Conservation (phyloP, 1,140 invertebrate genomes). For the Manduca sexta region DNA sequence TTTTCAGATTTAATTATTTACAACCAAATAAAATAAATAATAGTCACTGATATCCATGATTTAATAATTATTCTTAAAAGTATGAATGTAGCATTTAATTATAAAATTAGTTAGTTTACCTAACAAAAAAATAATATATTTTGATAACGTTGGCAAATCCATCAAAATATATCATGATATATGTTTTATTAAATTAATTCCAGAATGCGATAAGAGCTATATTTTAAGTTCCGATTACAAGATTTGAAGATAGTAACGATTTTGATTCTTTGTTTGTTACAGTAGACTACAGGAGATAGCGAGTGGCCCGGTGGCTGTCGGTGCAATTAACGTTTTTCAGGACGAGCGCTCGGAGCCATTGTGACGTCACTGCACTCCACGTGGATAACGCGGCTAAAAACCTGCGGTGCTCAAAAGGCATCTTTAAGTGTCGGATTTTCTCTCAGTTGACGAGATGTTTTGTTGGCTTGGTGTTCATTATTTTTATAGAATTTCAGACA, state of each 20-base stretch:
- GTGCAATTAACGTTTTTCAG: constrained; percentile 53
- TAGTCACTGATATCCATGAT: no score
- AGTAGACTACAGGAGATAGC: constrained; percentile 25
- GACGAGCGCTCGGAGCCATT: constrained; percentile 31
- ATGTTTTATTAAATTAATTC: no score
- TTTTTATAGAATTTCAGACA: no score
- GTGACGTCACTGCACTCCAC: constrained; percentile 31
- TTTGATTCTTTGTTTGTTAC: constrained; percentile 20
- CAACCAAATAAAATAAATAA: no score
- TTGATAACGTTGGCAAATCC: no score
- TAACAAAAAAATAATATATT: no score
- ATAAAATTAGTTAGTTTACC: no score
- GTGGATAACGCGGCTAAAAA: constrained; percentile 28
- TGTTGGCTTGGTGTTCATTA: not conserved
- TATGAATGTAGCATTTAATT: no score
- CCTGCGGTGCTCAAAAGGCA: constrained; percentile 26
- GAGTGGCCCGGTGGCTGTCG: constrained; percentile 20
- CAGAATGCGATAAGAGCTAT: not conserved
- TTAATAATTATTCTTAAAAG: no score
- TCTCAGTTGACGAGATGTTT: constrained; percentile 3
- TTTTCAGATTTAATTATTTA: no score
- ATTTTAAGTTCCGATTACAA: not conserved
- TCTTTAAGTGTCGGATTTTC: constrained; percentile 27
- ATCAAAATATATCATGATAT: no score
- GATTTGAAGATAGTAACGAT: constrained; percentile 10